A percentile compares a stretch with the other conserved stretches of the same genome.
Conservation (phyloP, 2,113 vertebrate species). For the Spilogale gracilis region DNA sequence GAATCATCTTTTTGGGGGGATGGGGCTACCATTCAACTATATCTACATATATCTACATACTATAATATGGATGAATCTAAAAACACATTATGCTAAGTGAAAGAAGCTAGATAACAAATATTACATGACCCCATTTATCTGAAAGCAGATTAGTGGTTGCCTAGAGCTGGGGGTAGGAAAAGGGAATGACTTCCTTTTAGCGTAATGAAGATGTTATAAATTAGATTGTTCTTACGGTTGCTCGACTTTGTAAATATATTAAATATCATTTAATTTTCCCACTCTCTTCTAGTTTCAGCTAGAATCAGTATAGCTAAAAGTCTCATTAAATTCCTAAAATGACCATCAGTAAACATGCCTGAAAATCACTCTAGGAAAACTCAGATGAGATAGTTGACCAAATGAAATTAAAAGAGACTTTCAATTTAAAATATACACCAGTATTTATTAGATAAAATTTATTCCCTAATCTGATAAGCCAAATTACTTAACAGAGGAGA, state of each 20-base stretch:
- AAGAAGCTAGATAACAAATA: background rate
- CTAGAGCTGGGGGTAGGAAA: background rate
- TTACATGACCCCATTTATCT: background rate
- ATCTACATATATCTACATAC: background rate
- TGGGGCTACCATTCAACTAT: background rate
- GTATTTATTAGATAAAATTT: slow-evolving; percentile 8
- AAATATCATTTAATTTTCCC: background rate
- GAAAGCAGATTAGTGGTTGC: background rate
- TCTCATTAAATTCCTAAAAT: background rate
- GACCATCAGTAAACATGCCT: background rate
- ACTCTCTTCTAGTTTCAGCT: background rate
- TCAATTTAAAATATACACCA: slow-evolving; percentile 29
- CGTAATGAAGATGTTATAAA: background rate
- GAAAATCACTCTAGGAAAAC: background rate
- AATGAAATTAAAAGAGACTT: background rate
- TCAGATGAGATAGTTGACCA: background rate
- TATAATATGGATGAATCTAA: background rate
- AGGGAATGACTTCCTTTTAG: background rate
- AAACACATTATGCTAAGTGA: background rate
- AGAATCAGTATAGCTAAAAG: background rate
- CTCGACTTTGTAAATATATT: background rate
- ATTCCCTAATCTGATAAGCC: background rate
- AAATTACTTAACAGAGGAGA: background rate
- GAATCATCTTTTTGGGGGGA: background rate
- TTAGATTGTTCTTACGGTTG: background rate